Evolutionary conservation across 2,888 invertebrate species (phyloP), one percentile per base, ranked within the genome.

Genomic region (Diploptera punctata): DNA sequence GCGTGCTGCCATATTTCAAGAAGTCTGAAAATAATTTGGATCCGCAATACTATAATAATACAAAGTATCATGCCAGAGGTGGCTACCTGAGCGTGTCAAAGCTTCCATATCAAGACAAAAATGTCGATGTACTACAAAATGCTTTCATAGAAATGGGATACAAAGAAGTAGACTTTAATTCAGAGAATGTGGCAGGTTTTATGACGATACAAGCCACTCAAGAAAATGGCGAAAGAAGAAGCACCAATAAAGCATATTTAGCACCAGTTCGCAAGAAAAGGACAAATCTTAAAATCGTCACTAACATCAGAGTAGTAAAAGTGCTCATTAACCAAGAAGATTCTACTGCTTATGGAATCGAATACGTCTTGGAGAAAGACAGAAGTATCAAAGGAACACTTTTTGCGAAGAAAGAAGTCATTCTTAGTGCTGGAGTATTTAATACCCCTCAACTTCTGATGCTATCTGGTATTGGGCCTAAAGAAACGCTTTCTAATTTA

Each of bases 401-500:
- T 13, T 24, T 18, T 2, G 57, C 57, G 5, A 57, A 18, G 18
- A 57, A 57, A 18, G 57, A 57, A 24, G 57, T 57, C 10, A 57
- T 57, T 16, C 1, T 57, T 4, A 57, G 57, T 29, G 57, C 57
- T 57, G 68, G 68, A 1, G 49, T 52, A 10, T 21, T 57, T 16
- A 29, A 29, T 16, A 83, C 86, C 0, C 86, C 86, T 0, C 83
- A 86, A 75, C 79, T 87, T 70, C 79, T 87, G 2, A 84, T 86
- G 83, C 77, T 85, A 29, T 87, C 87, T 16, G 72, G 72, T 2
- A 67, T 72, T 19, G 72, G 72, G 3, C 13, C 29, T 5, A 57
- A 24, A 29, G 7, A 18, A 7, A 24, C 24, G n/a, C 57, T 57
- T 5, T 9, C 10, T 9, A 16, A 19, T 1, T 13, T 57, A 21